A percentile compares a stretch with the other conserved stretches of the same genome.
phyloP scores from a whole-genome alignment of 1,140 invertebrate species.

The Paraescarpia echinospica region DNA sequence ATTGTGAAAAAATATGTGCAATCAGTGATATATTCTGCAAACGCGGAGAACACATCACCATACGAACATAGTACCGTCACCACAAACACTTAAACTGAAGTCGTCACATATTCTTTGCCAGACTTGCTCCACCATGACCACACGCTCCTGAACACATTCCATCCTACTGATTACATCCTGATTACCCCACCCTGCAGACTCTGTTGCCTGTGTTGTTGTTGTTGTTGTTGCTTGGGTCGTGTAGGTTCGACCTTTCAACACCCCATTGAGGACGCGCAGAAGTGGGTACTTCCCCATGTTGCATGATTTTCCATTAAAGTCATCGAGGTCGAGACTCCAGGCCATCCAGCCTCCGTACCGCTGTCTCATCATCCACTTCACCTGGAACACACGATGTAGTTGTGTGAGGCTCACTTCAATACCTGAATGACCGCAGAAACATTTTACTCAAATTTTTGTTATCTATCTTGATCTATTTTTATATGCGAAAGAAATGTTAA shows the following conservation, averaged over 20 bases:
- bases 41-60: too few relatives aligned
- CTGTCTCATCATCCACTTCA: conserved; percentile 87
- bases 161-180: background rate
- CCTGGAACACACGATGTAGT: conserved; percentile 62
- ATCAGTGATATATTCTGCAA: too few relatives aligned
- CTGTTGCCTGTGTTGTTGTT: background rate
- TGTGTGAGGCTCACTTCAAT: background rate
- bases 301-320: conserved; percentile 33
- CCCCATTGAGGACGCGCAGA: conserved; percentile 11
- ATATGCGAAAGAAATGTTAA: too few relatives aligned
- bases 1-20: too few relatives aligned
- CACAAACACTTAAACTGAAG: background rate
- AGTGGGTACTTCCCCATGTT: conserved; percentile 30
- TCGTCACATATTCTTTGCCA: background rate
- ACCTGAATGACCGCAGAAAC: too few relatives aligned
- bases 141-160: background rate
- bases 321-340: conserved; percentile 90
- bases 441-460: too few relatives aligned
- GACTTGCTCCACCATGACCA: background rate
- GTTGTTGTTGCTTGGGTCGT: background rate
- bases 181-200: background rate
- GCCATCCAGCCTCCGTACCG: conserved; percentile 93
- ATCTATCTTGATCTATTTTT: too few relatives aligned
- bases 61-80: too few relatives aligned
- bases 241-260: background rate